Evolutionary conservation across 2,888 invertebrate species (phyloP), one percentile per base, ranked within the genome.

Genomic region (Plagodis dolabraria): DNA sequence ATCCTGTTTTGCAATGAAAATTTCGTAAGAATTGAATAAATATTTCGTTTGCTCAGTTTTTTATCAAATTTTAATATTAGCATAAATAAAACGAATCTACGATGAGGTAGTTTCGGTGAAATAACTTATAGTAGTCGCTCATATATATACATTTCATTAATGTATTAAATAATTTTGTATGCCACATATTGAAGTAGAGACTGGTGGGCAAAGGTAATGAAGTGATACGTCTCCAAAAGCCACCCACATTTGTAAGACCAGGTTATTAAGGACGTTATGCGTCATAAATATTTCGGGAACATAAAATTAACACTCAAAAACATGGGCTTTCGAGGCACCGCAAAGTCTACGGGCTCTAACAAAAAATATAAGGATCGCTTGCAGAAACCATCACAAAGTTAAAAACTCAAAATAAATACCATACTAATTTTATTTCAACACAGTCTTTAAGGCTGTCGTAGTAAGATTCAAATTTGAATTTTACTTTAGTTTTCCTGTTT

Each of bases 301-400:
- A 89, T 92, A 89, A 92, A 92, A 90, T 92, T 90, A 92, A 92
- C 92, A 90, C 90, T 88, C 86, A 89, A 87, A 90, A 92, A 89
- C 88, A 90, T 84, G 89, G 87, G 79, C 83, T 89, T 85, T 87
- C 82, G 85, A 87, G 92, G 92, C 92, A 92, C 92, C 92, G 87
- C 86, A 85, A 80, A 85, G 92, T 92, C 92, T 92, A 84, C 90
- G 82, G 79, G 74, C 74, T 73, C 77, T 75, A 73, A 89, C 84
- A 92, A 92, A 92, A 92, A 89, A 85, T 80, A 81, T 80, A 74
- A 82, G 87, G 84, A 87, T 86, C 87, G 82, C 86, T 85, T 83
- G 90, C 89, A 87, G 86, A 90, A 86, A 85, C 81, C 75, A 77
- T 76, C 63, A 75, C 77, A 73, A 79, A 78, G 78, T 47, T 70